Evolutionary conservation across 2,113 vertebrate species (phyloP).

Genomic region (Coregonus clupeaformis): DNA sequence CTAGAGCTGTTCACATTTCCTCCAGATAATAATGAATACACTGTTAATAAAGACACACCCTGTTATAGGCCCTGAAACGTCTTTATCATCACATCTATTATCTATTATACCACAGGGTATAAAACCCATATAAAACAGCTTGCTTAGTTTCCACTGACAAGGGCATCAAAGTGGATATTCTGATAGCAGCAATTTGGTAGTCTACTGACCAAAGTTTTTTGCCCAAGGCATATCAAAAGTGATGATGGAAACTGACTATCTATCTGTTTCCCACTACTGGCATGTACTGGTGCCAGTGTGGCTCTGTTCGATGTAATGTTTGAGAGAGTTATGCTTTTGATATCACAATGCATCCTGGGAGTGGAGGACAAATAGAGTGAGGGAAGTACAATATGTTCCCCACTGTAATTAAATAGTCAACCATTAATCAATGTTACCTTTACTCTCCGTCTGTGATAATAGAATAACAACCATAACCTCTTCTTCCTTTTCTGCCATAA

Average conservation of each 20-base stretch:
- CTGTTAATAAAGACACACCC: not conserved
- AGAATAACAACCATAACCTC: too few species aligned
- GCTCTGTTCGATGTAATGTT: too few species aligned
- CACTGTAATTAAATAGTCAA: not conserved
- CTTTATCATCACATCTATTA: not conserved
- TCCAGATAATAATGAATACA: not conserved
- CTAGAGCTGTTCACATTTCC: not conserved
- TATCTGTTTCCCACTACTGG: too few species aligned
- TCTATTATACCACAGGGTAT: not conserved
- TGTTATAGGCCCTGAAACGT: constrained; percentile 8
- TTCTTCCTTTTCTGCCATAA: not conserved
- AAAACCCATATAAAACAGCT: not conserved
- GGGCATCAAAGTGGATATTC: too few species aligned
- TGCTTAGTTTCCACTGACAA: too few species aligned
- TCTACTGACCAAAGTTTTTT: too few species aligned
- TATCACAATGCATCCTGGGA: not conserved
- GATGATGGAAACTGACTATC: too few species aligned
- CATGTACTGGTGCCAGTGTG: too few species aligned
- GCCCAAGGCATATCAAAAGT: too few species aligned
- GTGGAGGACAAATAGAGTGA: not conserved
- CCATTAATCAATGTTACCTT: not conserved
- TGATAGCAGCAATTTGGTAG: too few species aligned
- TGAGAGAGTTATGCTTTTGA: too few species aligned
- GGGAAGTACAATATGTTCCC: not conserved
- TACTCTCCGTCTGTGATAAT: not conserved